Evolutionary conservation across 2,113 vertebrate genomes (phyloP), one percentile per base, ranked within the genome.

Genomic region (Megaleporinus macrocephalus): DNA sequence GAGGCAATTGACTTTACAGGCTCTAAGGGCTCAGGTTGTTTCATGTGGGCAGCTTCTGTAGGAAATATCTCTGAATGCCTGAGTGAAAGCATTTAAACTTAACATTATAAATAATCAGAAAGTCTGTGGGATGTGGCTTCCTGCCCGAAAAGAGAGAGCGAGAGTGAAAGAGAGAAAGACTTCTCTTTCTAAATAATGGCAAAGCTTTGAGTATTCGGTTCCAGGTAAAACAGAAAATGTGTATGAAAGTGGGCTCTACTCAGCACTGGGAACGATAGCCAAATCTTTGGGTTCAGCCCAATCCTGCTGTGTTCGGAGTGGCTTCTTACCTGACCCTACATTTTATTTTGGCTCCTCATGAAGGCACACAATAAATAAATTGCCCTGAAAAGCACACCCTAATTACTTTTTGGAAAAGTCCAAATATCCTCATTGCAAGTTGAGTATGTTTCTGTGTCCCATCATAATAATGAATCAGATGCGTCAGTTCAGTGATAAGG

Each of bases 41-140:
- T 76, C 33, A 73, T 80, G 77, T 77, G 79, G 57, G 29, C 27
- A 76, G 57, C 73, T 71, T 78, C 73, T 68, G 27, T 41, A 80
- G 72, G 81, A 57, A 81, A 84, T 87, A 24, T 72, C 53, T 76
- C 47, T 63, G 41, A 78, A 80, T 73, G 30, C 78, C 61, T 69
- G 77, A 77, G 65, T 78, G 69, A 83, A 80, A 76, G 33, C 24
- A 65, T 80, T 83, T 84, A 74, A 65, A 73, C 62, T 59, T 47
- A 10, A 62, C 79, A 51, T 74, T 83, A 80, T 65, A 29, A 70
- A 84, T 82, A 83, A 71, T 70, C 22, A 69, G 59, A 33, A 62
- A 69, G 30, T 59, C 59, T 83, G 77, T 79, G 68, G 47, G 29
- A 78, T 78, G 68, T 30, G 74, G 78, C 76, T 57, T 33, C 27